Percentiles rank a stretch among this genome's conserved stretches.
Evolutionary conservation across 2,888 invertebrate species (phyloP).

Genomic region (Melanargia galathea): DNA sequence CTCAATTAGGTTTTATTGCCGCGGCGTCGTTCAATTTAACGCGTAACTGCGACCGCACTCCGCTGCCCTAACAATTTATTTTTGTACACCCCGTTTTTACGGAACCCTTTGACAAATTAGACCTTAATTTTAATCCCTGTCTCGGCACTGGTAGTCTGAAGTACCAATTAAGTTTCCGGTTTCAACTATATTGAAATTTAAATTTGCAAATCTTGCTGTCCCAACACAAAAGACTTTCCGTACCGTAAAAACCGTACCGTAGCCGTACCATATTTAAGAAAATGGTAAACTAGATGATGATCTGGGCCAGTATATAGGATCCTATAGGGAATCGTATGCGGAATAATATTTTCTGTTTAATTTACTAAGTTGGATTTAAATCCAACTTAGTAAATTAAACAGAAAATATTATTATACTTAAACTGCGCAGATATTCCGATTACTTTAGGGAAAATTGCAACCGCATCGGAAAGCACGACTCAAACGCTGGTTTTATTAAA

Average conservation of each 20-base stretch:
- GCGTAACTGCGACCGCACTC: constrained; percentile 71
- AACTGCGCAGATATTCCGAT: constrained; percentile 12
- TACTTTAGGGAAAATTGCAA: constrained; percentile 17
- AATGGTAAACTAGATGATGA: too few relatives aligned
- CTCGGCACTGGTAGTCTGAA: constrained; percentile 22
- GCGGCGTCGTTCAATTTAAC: constrained; percentile 75
- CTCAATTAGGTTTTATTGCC: constrained; percentile 78
- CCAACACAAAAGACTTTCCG: background rate
- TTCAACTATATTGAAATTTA: constrained; percentile 23
- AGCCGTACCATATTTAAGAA: too few relatives aligned
- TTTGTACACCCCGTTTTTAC: constrained; percentile 63
- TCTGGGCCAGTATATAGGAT: background rate
- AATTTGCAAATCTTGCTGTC: constrained; percentile 6
- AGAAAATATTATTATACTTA: background rate
- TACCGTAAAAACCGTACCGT: too few relatives aligned
- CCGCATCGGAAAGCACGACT: constrained; percentile 24
- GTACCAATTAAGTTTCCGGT: constrained; percentile 28
- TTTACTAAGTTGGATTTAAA: background rate
- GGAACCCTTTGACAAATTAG: constrained; percentile 39
- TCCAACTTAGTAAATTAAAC: too few relatives aligned
- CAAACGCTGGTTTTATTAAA: constrained; percentile 25
- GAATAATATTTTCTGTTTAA: background rate
- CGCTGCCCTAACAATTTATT: constrained; percentile 66
- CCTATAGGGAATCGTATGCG: background rate
- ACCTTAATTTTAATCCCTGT: constrained; percentile 25